Evolutionary conservation across 2,797 vertebrate species (phyloP), one percentile per base, ranked within the genome.

Genomic region (Masticophis lateralis): DNA sequence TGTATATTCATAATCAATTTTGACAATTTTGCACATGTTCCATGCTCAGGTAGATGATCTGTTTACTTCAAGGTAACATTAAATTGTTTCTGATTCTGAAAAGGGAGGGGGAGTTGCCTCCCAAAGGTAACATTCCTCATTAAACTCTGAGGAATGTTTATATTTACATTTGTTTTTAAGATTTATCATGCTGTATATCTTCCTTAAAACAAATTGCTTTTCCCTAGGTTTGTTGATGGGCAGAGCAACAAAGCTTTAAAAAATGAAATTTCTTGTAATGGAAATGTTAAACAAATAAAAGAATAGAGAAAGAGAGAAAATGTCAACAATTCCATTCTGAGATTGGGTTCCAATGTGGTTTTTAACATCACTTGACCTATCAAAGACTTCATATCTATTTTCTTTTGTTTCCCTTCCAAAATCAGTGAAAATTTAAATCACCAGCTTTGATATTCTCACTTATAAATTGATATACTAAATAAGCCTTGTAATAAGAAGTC

Each of bases 131-230:
- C 37, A 37, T 37, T 37, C 37, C 37, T 37, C 37, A 37, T 94
- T 94, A 91, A 93, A 59, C 66, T 37, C 1, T 89, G 1, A 92
- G 43, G 56, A 3, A 57, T 92, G 69, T 37, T 88, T 94, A 92
- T 93, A 57, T 92, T 93, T 95, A 93, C 94, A 74, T 56, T 27
- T 94, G 74, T 37, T 94, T 2, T 87, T 95, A 16, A 93, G 94
- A 53, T 43, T 91, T 53, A 86, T 93, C 95, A 94, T 47, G 90
- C 55, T 11, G 2, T 91, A 91, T 28, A 51, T 94, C 91, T 91
- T 91, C 22, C 20, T 93, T 93, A 20, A 66, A 56, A 16, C 88
- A 83, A n/a, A 87, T 87, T 83, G 27, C 5, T 90, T 89, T 95
- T 92, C 90, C 51, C 28, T 91, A 61, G 93, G 93, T 89, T 89